Evolutionary conservation across 1,140 invertebrate genomes (phyloP).

Genomic region (Diabrotica undecimpunctata): DNA sequence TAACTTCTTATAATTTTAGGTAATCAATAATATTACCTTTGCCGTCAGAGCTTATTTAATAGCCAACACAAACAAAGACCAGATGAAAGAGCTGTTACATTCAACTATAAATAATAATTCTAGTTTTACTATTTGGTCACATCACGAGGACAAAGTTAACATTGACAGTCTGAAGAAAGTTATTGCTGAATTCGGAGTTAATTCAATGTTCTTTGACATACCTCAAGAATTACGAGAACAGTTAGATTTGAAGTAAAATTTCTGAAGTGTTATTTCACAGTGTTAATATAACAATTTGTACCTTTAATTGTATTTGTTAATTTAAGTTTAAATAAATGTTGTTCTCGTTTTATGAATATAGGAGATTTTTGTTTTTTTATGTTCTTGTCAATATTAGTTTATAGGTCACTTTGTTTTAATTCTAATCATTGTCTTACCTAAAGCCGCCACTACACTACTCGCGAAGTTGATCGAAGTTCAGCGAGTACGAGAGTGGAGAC

Average conservation of each 20-base stretch:
- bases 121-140: slow-evolving; percentile 60
- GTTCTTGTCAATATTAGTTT: too few relatives aligned
- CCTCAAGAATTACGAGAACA: slow-evolving; percentile 54
- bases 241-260: slow-evolving; percentile 47
- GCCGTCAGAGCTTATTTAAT: slow-evolving; percentile 73
- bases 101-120: slow-evolving; percentile 46
- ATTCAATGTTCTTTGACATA: slow-evolving; percentile 65
- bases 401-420: too few relatives aligned
- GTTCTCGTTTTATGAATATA: too few relatives aligned
- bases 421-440: too few relatives aligned
- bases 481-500: too few relatives aligned
- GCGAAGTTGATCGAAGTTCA: too few relatives aligned
- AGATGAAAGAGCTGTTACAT: slow-evolving; percentile 52
- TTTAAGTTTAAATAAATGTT: not conserved
- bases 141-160: slow-evolving; percentile 54
- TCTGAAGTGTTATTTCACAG: not conserved
- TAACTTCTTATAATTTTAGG: not conserved
- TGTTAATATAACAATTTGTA: not conserved
- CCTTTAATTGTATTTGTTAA: not conserved
- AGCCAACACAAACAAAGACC: slow-evolving; percentile 56
- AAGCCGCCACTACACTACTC: too few relatives aligned
- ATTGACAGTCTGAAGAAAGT: slow-evolving; percentile 56
- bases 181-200: slow-evolving; percentile 59
- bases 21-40: slow-evolving; percentile 68
- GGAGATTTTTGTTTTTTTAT: too few relatives aligned